Conservation (phyloP, 2,888 invertebrate species). For the Drosophila colorata region DNA sequence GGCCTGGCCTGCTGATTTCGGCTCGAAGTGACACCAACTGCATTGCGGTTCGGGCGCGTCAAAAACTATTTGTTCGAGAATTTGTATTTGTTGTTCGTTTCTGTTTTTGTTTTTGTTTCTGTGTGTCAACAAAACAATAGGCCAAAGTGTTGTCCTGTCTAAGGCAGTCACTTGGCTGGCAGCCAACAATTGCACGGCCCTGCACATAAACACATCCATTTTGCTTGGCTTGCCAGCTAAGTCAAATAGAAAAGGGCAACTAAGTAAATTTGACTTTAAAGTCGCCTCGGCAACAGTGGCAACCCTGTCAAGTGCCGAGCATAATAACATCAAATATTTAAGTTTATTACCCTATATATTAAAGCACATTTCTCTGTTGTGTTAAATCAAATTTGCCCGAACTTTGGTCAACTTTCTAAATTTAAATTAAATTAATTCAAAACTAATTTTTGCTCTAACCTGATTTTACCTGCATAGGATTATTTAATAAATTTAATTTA, state of each 20-base stretch:
- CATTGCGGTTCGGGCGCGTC: conserved; percentile 70
- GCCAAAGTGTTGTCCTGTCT: conserved; percentile 67
- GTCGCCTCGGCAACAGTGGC: conserved; percentile 1
- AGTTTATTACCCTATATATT: no score
- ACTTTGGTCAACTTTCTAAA: conserved; percentile 50
- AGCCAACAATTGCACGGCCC: conserved; percentile 49
- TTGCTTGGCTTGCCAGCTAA: conserved; percentile 34
- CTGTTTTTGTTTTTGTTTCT: conserved; percentile 15
- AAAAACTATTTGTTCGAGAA: conserved; percentile 70
- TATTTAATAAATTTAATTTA: conserved; percentile 6
- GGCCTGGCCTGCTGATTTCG: conserved; percentile 34
- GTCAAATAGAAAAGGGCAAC: conserved; percentile 32
- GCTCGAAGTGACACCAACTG: conserved; percentile 68
- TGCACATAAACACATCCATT: conserved; percentile 47
- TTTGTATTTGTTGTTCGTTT: conserved; percentile 50
- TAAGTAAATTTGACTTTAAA: conserved; percentile 25
- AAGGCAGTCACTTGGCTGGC: conserved; percentile 61
- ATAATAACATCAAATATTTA: no score
- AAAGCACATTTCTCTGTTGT: conserved; percentile 26
- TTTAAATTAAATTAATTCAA: conserved; percentile 63
- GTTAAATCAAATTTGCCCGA: conserved; percentile 24
- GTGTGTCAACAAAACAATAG: conserved; percentile 62
- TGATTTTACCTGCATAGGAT: background rate
- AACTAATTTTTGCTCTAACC: conserved; percentile 20
- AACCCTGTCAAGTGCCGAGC: background rate